Evolutionary conservation across 1,140 invertebrate species (phyloP).

Genomic region (Cherax quadricarinatus): DNA sequence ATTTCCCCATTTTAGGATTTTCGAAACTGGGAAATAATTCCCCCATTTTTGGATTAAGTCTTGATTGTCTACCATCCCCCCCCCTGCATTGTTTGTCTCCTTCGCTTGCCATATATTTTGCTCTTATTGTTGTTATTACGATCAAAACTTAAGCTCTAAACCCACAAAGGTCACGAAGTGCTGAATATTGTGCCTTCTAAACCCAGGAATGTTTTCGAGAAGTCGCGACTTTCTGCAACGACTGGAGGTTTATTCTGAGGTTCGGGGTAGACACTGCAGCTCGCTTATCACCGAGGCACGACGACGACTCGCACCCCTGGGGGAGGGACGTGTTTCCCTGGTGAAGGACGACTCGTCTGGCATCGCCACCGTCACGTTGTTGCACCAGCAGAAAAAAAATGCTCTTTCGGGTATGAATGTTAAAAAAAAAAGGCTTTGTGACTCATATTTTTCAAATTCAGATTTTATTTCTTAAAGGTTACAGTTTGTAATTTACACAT

Average conservation of each 20-base stretch:
- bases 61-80: too few species aligned
- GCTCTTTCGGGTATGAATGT: conserved; percentile 76
- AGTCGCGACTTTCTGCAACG: not conserved
- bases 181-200: too few species aligned
- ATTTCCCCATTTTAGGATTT: too few species aligned
- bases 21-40: too few species aligned
- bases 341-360: conserved; percentile 77
- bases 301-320: conserved; percentile 70
- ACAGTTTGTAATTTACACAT: too few species aligned
- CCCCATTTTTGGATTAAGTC: too few species aligned
- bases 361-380: conserved; percentile 78
- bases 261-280: not conserved
- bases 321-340: conserved; percentile 77
- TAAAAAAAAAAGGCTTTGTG: not conserved
- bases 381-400: conserved; percentile 78
- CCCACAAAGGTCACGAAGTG: too few species aligned
- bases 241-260: not conserved
- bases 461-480: not conserved
- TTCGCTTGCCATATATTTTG: too few species aligned
- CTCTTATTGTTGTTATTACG: too few species aligned
- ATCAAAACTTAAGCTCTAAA: too few species aligned
- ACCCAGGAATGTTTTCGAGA: too few species aligned
- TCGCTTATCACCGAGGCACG: conserved; percentile 70
- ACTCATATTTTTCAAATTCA: not conserved
- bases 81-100: too few species aligned